Base-by-base conservation (phyloP, 2,797 vertebrate species). In the Tragopan temminckii region DNA sequence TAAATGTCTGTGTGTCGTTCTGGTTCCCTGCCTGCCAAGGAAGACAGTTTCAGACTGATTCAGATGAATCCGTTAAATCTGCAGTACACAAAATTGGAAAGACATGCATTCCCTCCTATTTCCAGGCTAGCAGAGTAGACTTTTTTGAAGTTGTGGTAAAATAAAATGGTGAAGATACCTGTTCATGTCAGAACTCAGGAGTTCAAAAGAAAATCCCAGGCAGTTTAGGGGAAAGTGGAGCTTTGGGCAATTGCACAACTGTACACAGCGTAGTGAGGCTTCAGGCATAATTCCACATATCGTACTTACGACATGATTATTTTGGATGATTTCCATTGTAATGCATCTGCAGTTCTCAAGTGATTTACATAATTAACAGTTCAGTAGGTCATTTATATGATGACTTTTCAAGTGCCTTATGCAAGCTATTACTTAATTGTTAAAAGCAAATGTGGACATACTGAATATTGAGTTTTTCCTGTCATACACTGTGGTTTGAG, bases 321-420 rank as follows among this genome's bases (percentile, higher is more conserved):
- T 93, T 94, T 82, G 88, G 71, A 40, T 92, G 4, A 78, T 83
- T 93, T 17, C 76, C 75, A 55, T 83, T 89, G 36, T 94, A 85
- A 63, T 40, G 53, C 40, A 45, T 71, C 64, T 48, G 67, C 53
- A 79, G 70, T 91, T 96, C 83, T 68, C 80, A 72, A 94, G 53
- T 70, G 55, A 84, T 85, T 92, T 95, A 64, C n/a, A 70, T 90
- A 93, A 94, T 77, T 70, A 43, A 78, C 59, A 94, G 78, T 48
- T 71, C 64, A 63, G 79, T 79, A 33, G 84, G 82, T 79, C 86
- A 92, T 62, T 96, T 94, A 79, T 72, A 68, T 93, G 91, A 90
- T 43, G 78, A 58, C 38, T 74, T 75, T 80, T 82, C 64, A 90
- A 93, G 50, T 45, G 42, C 25, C 36, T 96, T 85, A 92, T 87